Percentiles rank a stretch among this genome's conserved stretches.
phyloP scores from a whole-genome alignment of 1,140 invertebrate genomes.

The Dreissena polymorpha region DNA sequence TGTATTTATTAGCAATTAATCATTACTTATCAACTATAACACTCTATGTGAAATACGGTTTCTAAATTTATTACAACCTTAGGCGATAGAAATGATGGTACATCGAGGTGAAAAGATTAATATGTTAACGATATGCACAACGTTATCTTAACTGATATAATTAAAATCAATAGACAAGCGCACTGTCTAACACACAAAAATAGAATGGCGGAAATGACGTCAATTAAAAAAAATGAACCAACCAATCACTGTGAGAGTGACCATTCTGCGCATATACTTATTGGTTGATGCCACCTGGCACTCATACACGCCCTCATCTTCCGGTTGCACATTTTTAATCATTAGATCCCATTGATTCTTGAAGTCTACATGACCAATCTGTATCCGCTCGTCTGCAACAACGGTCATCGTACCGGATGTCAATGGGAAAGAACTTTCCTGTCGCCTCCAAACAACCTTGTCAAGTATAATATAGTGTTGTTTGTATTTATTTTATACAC shows the following conservation, averaged over 20 bases:
- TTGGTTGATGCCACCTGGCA: conserved; percentile 68
- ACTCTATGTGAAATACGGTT: too few relatives aligned
- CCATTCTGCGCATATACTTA: conserved; percentile 54
- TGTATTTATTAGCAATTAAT: too few relatives aligned
- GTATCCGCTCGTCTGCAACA: conserved; percentile 61
- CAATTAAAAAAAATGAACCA: conserved; percentile 14
- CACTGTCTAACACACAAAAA: too few relatives aligned
- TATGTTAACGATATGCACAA: too few relatives aligned
- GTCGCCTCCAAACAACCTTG: conserved; percentile 68
- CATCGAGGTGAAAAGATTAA: too few relatives aligned
- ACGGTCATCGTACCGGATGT: conserved; percentile 64
- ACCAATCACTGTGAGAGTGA: conserved; percentile 62
- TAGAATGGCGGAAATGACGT: too few relatives aligned
- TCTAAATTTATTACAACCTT: too few relatives aligned
- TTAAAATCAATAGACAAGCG: too few relatives aligned
- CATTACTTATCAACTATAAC: too few relatives aligned
- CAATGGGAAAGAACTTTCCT: conserved; percentile 64
- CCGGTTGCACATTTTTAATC: conserved; percentile 66
- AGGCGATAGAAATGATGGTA: too few relatives aligned
- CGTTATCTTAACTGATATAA: too few relatives aligned
- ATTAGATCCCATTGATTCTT: conserved; percentile 66
- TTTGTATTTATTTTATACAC: not conserved
- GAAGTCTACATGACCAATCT: conserved; percentile 60
- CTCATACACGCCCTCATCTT: conserved; percentile 68
- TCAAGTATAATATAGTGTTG: not conserved